A percentile compares a stretch with the other conserved stretches of the same genome.
Conservation (phyloP, 2,888 invertebrate genomes). For the Amphipoea lucens region DNA sequence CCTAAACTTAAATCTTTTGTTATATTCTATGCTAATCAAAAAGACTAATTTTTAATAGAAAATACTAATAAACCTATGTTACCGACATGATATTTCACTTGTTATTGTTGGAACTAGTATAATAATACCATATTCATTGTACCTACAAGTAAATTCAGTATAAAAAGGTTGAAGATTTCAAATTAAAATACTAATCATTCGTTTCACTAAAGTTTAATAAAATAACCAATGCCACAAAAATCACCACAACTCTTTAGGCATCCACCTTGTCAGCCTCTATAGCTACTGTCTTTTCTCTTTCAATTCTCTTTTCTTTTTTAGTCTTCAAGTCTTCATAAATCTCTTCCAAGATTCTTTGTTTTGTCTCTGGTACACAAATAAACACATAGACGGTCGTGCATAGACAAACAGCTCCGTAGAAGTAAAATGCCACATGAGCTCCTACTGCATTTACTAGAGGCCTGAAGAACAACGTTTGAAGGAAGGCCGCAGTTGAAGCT, state of each 20-base stretch:
- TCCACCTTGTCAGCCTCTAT: conserved; percentile 1
- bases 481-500: conserved; percentile 75
- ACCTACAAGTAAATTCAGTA: not conserved
- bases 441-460: conserved; percentile 78
- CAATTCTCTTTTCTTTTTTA: conserved; percentile 75
- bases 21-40: too few relatives aligned
- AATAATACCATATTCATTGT: not conserved
- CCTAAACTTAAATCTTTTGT: not conserved
- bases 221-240: conserved; percentile 1
- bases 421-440: conserved; percentile 78
- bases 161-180: not conserved
- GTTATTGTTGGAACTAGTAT: not conserved
- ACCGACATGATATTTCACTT: not conserved
- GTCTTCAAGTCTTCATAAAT: conserved; percentile 79
- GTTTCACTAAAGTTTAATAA: not conserved
- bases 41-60: not conserved
- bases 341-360: conserved; percentile 76
- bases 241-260: not conserved
- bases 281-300: conserved; percentile 33
- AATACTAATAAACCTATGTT: too few relatives aligned
- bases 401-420: conserved; percentile 78
- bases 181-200: not conserved
- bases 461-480: conserved; percentile 83
- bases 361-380: conserved; percentile 81
- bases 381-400: conserved; percentile 74